Conservation (phyloP, 2,797 vertebrate genomes). For the Heterohyrax brucei region DNA sequence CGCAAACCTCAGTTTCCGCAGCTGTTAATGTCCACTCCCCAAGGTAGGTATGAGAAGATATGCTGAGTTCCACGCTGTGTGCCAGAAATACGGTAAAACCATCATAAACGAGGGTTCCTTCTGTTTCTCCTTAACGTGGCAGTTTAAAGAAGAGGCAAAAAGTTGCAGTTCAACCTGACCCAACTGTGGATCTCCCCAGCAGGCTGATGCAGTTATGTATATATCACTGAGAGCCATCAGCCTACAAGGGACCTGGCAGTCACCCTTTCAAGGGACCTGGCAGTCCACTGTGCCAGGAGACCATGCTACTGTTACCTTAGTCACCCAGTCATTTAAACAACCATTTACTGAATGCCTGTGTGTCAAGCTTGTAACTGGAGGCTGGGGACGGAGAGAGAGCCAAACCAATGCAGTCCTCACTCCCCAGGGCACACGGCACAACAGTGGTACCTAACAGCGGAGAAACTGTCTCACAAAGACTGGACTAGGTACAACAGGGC, state of each 20-base stretch:
- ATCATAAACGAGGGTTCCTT: fast-evolving
- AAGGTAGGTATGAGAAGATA: neutral
- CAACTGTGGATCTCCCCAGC: neutral
- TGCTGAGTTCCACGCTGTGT: fast-evolving
- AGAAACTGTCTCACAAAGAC: neutral
- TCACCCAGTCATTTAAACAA: neutral
- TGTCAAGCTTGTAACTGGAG: neutral
- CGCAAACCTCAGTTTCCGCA: neutral
- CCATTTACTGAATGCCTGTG: neutral
- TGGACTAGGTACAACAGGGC: neutral
- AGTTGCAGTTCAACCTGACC: fast-evolving
- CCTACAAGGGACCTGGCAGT: fast-evolving
- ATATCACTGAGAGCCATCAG: neutral
- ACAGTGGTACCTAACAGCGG: neutral
- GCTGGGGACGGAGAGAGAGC: neutral
- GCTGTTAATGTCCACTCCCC: neutral
- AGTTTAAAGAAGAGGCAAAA: neutral
- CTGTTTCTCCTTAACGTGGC: neutral
- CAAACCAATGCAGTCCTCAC: neutral
- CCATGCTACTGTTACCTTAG: too few species aligned
- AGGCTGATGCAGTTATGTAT: fast-evolving
- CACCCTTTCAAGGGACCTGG: fast-evolving
- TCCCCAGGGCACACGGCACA: fast-evolving
- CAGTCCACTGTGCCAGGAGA: too few species aligned
- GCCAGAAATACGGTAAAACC: neutral